These are phyloP conservation scores for Dicrurus megarhynchus DNA, from an alignment of 2,113 vertebrate species.

Conservation along the genomic window DNA sequence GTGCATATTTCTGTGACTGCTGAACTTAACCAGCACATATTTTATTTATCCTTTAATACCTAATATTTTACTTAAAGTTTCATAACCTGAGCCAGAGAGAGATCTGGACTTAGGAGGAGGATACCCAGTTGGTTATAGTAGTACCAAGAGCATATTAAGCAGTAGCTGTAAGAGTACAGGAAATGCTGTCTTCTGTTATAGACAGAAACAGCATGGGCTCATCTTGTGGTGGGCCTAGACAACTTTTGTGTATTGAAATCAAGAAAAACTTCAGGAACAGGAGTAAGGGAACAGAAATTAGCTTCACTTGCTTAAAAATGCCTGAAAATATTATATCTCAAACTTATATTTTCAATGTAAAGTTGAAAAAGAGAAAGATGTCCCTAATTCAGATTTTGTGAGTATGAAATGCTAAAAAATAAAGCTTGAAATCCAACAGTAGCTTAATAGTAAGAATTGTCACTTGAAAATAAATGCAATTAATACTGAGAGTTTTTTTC, in stretches of 20 bases:
- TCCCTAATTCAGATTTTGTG: not conserved
- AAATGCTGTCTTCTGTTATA: not conserved
- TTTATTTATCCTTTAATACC: not conserved
- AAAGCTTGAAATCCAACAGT: not conserved
- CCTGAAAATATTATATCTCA: not conserved
- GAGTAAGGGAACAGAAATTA: not conserved
- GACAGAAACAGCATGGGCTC: not conserved
- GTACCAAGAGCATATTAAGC: not conserved
- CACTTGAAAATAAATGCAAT: not conserved
- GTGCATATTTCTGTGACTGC: not conserved
- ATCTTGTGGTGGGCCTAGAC: not conserved
- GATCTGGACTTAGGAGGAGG: not conserved
- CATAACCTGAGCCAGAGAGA: not conserved
- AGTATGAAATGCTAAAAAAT: not conserved
- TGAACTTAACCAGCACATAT: not conserved
- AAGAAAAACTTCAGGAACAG: not conserved
- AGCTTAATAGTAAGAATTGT: not conserved
- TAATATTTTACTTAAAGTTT: not conserved
- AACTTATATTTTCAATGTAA: not conserved
- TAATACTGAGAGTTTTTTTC: not conserved
- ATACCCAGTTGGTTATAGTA: not conserved
- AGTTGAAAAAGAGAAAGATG: not conserved
- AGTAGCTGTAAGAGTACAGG: not conserved
- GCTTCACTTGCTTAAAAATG: not conserved
- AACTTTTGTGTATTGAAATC: not conserved